Evolutionary conservation across 2,797 vertebrate species (phyloP).

Genomic region (Rhabdomys pumilio): DNA sequence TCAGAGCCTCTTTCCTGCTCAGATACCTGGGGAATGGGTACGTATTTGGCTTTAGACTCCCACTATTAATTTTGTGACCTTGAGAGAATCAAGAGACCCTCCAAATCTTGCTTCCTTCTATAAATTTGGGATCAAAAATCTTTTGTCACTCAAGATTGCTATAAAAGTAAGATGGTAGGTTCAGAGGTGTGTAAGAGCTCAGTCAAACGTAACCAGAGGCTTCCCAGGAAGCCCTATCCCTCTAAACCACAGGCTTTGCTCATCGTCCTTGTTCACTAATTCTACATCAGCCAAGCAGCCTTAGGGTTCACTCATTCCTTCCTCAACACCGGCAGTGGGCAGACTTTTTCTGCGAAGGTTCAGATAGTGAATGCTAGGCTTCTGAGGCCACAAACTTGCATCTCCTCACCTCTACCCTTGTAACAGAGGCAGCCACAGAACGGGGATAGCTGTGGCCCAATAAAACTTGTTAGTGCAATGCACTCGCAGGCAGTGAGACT

Average conservation of each 20-base stretch:
- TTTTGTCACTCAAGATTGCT: not conserved
- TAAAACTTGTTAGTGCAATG: not conserved
- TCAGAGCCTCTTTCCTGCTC: not conserved
- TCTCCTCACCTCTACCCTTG: rapidly evolving
- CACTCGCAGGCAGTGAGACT: not conserved
- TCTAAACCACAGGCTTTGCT: not conserved
- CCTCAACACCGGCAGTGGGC: not conserved
- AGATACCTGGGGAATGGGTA: not conserved
- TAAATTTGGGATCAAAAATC: not conserved
- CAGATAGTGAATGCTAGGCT: not conserved
- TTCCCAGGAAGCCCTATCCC: not conserved
- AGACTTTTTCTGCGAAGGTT: not conserved
- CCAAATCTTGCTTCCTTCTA: conserved; percentile 13
- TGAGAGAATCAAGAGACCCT: not conserved
- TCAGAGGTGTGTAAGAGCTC: not conserved
- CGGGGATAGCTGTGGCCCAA: not conserved
- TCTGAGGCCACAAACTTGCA: not conserved
- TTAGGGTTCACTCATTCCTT: not conserved
- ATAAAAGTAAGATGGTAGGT: not conserved
- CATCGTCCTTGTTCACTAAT: not conserved
- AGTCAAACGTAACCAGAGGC: not conserved
- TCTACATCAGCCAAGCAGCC: not conserved
- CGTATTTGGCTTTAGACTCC: not conserved
- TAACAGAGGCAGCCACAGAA: not conserved
- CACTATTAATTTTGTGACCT: not conserved